Percentiles rank a stretch among this genome's conserved stretches.
phyloP scores from a whole-genome alignment of 2,113 vertebrate species.

The Tyrannus savana region DNA sequence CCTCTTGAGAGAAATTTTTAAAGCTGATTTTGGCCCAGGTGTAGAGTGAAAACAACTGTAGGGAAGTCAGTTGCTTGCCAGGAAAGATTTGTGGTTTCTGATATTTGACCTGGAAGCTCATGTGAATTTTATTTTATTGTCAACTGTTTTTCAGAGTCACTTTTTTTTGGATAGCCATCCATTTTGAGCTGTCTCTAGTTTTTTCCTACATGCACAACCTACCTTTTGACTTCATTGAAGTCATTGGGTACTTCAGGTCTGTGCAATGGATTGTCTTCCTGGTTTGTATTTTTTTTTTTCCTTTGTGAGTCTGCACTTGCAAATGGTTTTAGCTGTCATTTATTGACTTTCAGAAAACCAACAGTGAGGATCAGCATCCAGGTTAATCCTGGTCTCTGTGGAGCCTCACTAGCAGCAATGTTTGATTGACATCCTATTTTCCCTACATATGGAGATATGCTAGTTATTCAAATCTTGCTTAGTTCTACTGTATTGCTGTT shows the following conservation, averaged over 20 bases:
- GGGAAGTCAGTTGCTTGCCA: background rate
- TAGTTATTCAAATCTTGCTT: constrained; percentile 1
- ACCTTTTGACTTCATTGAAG: background rate
- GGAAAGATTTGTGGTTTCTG: background rate
- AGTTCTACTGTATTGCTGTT: background rate
- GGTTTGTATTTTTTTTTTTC: background rate
- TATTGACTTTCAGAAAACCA: constrained; percentile 9
- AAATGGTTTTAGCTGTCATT: background rate
- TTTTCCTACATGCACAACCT: background rate
- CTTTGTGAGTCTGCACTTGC: background rate
- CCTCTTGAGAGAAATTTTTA: background rate
- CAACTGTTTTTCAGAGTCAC: background rate
- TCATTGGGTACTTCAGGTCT: background rate
- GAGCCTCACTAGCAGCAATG: background rate
- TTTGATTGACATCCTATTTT: background rate
- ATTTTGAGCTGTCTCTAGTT: background rate
- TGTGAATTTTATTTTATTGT: background rate
- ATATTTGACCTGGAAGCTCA: background rate
- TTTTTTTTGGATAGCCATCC: background rate
- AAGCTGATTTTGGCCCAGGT: background rate
- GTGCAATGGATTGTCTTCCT: background rate
- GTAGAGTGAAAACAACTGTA: background rate
- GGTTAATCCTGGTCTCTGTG: constrained; percentile 3
- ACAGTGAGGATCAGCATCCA: background rate
- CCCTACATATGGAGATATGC: background rate